These are phyloP conservation scores for Coecobrya sp. DNA, from an alignment of 2,888 invertebrate genomes.

Conservation along the genomic window DNA sequence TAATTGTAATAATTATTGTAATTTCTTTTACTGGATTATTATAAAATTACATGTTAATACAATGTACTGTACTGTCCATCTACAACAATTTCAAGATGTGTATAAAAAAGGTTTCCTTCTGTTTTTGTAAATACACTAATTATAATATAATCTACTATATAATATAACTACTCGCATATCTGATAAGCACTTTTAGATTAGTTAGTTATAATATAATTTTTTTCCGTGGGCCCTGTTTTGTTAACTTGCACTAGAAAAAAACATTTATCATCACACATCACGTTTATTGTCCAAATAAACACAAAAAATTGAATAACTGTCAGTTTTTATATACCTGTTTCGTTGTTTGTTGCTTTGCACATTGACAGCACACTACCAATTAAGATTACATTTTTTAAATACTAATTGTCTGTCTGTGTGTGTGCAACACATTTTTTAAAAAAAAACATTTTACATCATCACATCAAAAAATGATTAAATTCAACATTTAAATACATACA, in stretches of 20 bases:
- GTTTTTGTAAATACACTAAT: constrained; percentile 39
- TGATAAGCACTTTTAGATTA: constrained; percentile 28
- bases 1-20: constrained; percentile 4
- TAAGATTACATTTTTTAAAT: background rate
- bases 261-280: constrained; percentile 25
- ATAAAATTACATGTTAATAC: constrained; percentile 13
- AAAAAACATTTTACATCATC: background rate
- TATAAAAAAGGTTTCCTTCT: background rate
- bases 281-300: constrained; percentile 53
- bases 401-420: background rate
- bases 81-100: background rate
- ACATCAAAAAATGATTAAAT: background rate
- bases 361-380: background rate
- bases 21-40: background rate
- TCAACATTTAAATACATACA: background rate
- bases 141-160: too few species aligned
- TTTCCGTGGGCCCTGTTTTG: constrained; percentile 5
- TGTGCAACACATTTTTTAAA: background rate
- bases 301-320: constrained; percentile 2
- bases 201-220: background rate
- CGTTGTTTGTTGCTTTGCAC: background rate
- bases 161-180: constrained; percentile 38
- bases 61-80: constrained; percentile 45
- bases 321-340: background rate
- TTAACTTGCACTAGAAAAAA: constrained; percentile 40